Percentiles rank a stretch among this genome's conserved stretches.
Conservation (phyloP, 2,797 vertebrate species). For the Sebastes taczanowskii region DNA sequence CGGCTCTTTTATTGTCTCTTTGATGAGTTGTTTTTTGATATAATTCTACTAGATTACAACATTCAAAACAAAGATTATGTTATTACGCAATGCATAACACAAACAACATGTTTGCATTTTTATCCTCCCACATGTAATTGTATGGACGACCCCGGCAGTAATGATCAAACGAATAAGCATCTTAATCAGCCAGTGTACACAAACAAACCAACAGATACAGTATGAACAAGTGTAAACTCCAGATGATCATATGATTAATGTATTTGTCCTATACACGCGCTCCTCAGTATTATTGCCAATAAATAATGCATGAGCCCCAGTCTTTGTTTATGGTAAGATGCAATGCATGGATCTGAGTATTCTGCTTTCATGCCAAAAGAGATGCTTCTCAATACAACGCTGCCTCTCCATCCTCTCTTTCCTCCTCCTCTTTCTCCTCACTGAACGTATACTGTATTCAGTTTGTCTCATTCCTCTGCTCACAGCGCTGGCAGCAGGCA, state of each 20-base stretch:
- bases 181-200: conserved; percentile 53
- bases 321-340: conserved; percentile 71
- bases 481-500: conserved; percentile 34
- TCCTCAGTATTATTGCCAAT: conserved; percentile 64
- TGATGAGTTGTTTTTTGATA: not conserved
- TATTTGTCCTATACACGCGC: conserved; percentile 57
- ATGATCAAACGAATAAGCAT: conserved; percentile 57
- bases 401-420: conserved; percentile 26
- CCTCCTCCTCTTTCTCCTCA: conserved; percentile 4
- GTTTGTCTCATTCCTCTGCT: conserved; percentile 12
- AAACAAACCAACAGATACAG: conserved; percentile 69
- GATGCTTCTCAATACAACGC: conserved; percentile 31
- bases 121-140: conserved; percentile 46
- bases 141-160: conserved; percentile 34
- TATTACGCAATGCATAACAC: not conserved
- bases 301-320: conserved; percentile 73
- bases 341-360: conserved; percentile 39
- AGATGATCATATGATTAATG: conserved; percentile 75
- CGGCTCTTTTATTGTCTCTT: not conserved
- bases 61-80: conserved; percentile 1
- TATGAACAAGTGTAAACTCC: conserved; percentile 68
- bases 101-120: conserved; percentile 35
- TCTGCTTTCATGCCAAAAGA: conserved; percentile 58
- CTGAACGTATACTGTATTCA: not conserved
- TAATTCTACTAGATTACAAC: not conserved